These are phyloP conservation scores for Petrocephalus microphthalmus DNA, from an alignment of 2,113 vertebrate genomes.

Conservation along the genomic window DNA sequence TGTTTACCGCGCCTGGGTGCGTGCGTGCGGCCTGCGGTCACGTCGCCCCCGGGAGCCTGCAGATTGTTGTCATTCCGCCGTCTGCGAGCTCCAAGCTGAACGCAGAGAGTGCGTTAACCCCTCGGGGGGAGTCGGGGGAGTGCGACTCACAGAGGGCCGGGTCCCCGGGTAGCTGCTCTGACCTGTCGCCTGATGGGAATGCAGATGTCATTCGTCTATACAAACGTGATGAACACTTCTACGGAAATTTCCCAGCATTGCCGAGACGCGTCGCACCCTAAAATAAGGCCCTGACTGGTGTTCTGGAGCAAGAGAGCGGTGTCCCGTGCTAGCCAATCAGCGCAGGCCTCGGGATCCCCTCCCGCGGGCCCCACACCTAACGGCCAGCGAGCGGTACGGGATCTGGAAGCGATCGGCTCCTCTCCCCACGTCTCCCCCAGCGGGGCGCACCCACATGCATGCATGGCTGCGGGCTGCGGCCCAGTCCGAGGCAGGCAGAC, in stretches of 20 bases:
- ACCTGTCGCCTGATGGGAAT: not conserved
- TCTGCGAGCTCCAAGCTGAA: not conserved
- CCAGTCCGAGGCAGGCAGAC: not conserved
- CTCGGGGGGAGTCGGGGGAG: not conserved
- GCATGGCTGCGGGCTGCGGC: not conserved
- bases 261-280: not conserved
- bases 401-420: not conserved
- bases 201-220: constrained; percentile 20
- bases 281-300: not conserved
- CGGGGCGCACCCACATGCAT: not conserved
- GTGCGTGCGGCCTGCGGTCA: not conserved
- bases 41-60: not conserved
- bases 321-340: not conserved
- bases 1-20: not conserved
- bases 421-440: not conserved
- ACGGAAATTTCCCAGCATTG: constrained; percentile 8
- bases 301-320: not conserved
- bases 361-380: not conserved
- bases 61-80: constrained; percentile 29
- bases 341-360: not conserved
- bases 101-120: not conserved
- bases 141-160: constrained; percentile 11
- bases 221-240: constrained; percentile 11
- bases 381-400: not conserved
- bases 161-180: not conserved